Evolutionary conservation across 2,888 invertebrate genomes (phyloP), one percentile per base, ranked within the genome.

Genomic region (Cyclophora albipunctata): DNA sequence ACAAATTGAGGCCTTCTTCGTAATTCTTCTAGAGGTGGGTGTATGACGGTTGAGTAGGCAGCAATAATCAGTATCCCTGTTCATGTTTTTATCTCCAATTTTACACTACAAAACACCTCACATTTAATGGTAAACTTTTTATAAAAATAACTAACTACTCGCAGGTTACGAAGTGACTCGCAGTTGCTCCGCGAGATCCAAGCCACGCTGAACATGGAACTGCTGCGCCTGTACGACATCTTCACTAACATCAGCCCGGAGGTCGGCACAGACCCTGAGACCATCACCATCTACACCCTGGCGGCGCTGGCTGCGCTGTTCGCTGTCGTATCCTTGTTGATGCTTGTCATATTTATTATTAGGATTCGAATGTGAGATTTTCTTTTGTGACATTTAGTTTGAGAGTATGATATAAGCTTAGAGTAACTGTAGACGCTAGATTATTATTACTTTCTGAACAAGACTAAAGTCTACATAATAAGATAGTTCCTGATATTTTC

Each of bases 321-420:
- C 0, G 90, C 86, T 40, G 60, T 91, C 45, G 66, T 91, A 51
- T 79, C 78, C 50, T 53, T 87, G 5, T 59, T 82, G 20, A 75
- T 93, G 50, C 69, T 91, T 3, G 63, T 90, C 2, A 83, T 88
- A 0, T 92, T 90, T 70, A 75, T 91, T 52, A 54, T 92, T 45
- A 90, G 90, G 71, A 91, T 90, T 0, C 85, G 89, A 67, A 84
- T 89, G 92, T 92, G 48, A 80, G 85, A 20, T 20, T 20, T 20
- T 20, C 20, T 20, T 20, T 78, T 20, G 20, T 20, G 20, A 20
- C 20, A 20, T 20, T 20, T 20, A 20, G 20, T 20, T 20, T 20
- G 20, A 20, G 20, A 20, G 20, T 20, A 20, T 20, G 20, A 20
- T 20, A 20, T 2, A n/a, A 20, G 20, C 20, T 20, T 20, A 20